Evolutionary conservation across 2,113 vertebrate genomes (phyloP), one percentile per base, ranked within the genome.

Genomic region (Neodontobutis hainanensis): DNA sequence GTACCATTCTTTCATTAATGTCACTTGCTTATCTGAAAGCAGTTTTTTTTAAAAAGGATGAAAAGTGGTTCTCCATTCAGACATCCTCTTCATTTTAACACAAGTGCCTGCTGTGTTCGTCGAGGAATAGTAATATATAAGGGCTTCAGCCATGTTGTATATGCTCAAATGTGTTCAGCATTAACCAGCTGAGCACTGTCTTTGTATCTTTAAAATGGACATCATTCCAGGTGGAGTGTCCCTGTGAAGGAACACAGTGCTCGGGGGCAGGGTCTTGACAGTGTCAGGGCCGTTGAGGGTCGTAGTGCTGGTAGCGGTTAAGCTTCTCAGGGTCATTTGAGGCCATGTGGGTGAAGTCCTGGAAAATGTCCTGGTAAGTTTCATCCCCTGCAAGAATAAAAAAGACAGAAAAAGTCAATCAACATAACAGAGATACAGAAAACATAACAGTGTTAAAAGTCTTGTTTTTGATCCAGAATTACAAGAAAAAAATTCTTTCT

Each of bases 301-400:
- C 94, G 11, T 92, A 81, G 82, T 94, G 94, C 84, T 95, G 94
- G 89, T 96, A 98, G 77, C 97, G 97, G 72, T 96, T 95, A 68
- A 99, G 91, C 90, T 97, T 98, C 73, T 98, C 97, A 4, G 97
- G 97, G 83, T 98, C 93, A 66, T 99, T 95, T 65, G 97, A 96
- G n/a, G 97, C 97, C 97, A 99, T 98, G 82, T 98, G 95, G 64
- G 96, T 94, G 90, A 98, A 99, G 85, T 99, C 97, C 87, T 97
- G 95, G 84, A 99, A 99, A 84, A 99, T 99, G 88, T 99, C 97
- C 88, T 98, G 96, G 83, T 98, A 98, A 49, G 96, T 95, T 93
- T 97, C 97, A 65, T 99, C 97, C 77, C 97, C 97, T 99, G 91
- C 50, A 75, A 53, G 62, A 56, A 32, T 5, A 57, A 70, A 27